Base-by-base conservation (phyloP, 2,113 vertebrate species). In the Perccottus glenii region DNA sequence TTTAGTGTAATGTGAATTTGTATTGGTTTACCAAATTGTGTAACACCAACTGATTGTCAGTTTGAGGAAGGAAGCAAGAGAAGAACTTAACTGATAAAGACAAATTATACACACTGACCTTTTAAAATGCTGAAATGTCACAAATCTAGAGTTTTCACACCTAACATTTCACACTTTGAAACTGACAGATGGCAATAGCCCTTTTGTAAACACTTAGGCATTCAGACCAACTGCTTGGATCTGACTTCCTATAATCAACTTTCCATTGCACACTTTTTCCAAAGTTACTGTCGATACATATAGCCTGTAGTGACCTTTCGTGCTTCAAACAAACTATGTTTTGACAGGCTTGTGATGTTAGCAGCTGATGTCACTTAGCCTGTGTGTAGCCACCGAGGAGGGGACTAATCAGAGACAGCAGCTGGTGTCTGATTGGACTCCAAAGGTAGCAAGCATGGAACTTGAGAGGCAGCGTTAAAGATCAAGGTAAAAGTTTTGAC, bases 61-160 rank as follows among this genome's bases (percentile, higher is more conserved):
- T 70, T 75, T 61, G 71, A 85, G 84, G 83, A 85, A 85, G 85
- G 75, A 86, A 86, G 62, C 16, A 0, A 56, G 4, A 80, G 65
- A 80, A 70, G 61, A 67, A 10, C 43, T 12, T 51, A 11, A 16
- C 27, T 38, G 61, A 68, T 78, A 47, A 51, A 16, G n/a, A 12
- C 35, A 47, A 46, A 42, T 9, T n/a, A 4, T 45, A 12, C 3
- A 36, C 9, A 57, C 0, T 49, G 47, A 32, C 53, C 52, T 66
- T 59, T 74, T 4, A 56, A 9, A 60, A n/a, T 44, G 48, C 45
- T 44, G 1, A 60, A 50, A 66, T 6, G n/a, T 8, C 36, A 19
- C 9, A 35, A 42, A 53, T 53, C 27, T 12, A 11, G 12, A 33
- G 27, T 52, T 14, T 73, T 73, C 47, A 76, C 76, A 73, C 59